These are phyloP conservation scores for Salmo trutta DNA, from an alignment of 2,797 vertebrate species.

Conservation along the genomic window DNA sequence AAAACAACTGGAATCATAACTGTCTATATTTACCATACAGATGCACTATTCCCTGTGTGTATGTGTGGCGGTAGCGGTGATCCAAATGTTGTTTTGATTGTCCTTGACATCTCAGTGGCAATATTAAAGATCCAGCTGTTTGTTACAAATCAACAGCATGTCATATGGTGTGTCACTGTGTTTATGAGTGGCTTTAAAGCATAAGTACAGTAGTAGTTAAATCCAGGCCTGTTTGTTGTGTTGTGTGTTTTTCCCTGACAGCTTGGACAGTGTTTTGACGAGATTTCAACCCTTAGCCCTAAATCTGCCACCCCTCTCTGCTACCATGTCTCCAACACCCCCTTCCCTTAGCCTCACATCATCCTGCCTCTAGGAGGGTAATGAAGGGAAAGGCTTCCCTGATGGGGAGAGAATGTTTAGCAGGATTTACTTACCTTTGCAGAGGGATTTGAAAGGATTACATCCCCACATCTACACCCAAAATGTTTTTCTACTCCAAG, in stretches of 20 bases:
- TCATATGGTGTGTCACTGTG: slow-evolving; percentile 1
- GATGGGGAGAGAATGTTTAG: slow-evolving; percentile 24
- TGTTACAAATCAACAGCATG: neutral
- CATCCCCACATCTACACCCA: slow-evolving; percentile 27
- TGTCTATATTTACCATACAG: neutral
- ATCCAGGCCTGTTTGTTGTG: neutral
- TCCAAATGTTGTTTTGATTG: slow-evolving; percentile 9
- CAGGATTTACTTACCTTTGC: slow-evolving; percentile 41
- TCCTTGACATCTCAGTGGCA: slow-evolving; percentile 11
- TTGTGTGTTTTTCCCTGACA: neutral
- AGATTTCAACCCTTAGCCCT: neutral
- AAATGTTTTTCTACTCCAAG: slow-evolving; percentile 20
- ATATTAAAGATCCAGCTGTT: slow-evolving; percentile 14
- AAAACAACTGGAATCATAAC: neutral
- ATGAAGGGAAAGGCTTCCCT: slow-evolving; percentile 28
- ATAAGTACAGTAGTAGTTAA: slow-evolving; percentile 2
- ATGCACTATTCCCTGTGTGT: neutral
- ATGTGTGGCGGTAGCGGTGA: neutral
- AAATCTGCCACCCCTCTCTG: neutral
- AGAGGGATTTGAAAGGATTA: slow-evolving; percentile 45
- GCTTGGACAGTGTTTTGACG: neutral
- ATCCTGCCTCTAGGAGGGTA: slow-evolving; percentile 19
- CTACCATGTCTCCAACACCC: neutral
- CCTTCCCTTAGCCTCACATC: slow-evolving; percentile 1
- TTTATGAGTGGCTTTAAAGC: neutral